phyloP scores from a whole-genome alignment of 2,113 vertebrate genomes.

The Oncorhynchus nerka region DNA sequence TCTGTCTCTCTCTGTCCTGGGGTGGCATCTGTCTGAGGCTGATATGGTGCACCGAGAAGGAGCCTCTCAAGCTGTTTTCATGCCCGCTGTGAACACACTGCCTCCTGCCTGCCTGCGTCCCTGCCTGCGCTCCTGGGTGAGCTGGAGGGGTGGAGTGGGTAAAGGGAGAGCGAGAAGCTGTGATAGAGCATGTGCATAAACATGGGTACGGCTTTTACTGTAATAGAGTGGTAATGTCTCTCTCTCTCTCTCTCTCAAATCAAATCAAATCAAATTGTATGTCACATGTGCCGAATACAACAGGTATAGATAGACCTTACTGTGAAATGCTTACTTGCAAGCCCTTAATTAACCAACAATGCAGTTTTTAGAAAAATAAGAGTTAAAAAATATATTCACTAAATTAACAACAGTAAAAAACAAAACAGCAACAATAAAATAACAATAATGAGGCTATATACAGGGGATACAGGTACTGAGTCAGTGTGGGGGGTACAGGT shows the following conservation, averaged over 20 bases:
- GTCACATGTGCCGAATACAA: too few relatives aligned
- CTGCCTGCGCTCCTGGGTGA: constrained; percentile 32
- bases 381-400: too few relatives aligned
- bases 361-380: too few relatives aligned
- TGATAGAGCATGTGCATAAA: not conserved
- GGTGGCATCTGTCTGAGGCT: constrained; percentile 49
- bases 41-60: constrained; percentile 47
- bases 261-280: not conserved
- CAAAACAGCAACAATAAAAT: too few relatives aligned
- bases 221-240: not conserved
- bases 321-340: too few relatives aligned
- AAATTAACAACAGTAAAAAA: too few relatives aligned
- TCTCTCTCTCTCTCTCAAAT: not conserved
- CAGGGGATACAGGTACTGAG: too few relatives aligned
- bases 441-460: too few relatives aligned
- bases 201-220: not conserved
- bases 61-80: constrained; percentile 29
- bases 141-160: constrained; percentile 21
- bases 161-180: not conserved
- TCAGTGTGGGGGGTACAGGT: too few relatives aligned
- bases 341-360: too few relatives aligned
- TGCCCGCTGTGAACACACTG: constrained; percentile 34
- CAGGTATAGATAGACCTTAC: too few relatives aligned
- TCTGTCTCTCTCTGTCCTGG: constrained; percentile 15
- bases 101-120: constrained; percentile 25